A percentile compares a stretch with the other conserved stretches of the same genome.
These are phyloP conservation scores for Rhagophthalmus giganteus DNA, from an alignment of 2,888 invertebrate genomes.

Conservation along the genomic window DNA sequence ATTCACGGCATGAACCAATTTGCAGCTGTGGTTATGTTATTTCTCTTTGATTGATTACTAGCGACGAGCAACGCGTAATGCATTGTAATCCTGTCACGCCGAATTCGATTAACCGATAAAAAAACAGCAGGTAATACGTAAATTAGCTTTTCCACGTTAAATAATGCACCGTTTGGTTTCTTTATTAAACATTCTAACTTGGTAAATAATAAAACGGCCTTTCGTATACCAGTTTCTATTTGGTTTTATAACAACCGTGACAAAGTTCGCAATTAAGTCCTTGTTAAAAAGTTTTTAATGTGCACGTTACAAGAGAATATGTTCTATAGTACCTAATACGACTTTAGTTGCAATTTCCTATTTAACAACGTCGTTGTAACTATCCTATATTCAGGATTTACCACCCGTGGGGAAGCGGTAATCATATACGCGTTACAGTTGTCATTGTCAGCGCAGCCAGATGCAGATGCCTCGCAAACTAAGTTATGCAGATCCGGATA, in stretches of 20 bases:
- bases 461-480: slow-evolving; percentile 38
- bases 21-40: slow-evolving; percentile 37
- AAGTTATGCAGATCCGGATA: slow-evolving; percentile 40
- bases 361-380: slow-evolving; percentile 4
- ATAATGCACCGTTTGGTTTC: not conserved
- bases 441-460: slow-evolving; percentile 43
- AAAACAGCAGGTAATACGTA: slow-evolving; percentile 9
- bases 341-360: slow-evolving; percentile 4
- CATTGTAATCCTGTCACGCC: slow-evolving; percentile 26
- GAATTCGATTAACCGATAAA: slow-evolving; percentile 20
- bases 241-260: too few species aligned
- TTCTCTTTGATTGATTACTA: slow-evolving; percentile 38
- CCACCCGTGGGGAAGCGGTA: slow-evolving; percentile 32
- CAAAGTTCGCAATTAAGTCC: too few species aligned
- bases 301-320: too few species aligned
- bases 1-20: slow-evolving; percentile 39
- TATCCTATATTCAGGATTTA: slow-evolving; percentile 17
- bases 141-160: not conserved
- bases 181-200: not conserved
- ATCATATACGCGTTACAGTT: slow-evolving; percentile 46
- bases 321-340: too few species aligned
- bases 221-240: too few species aligned
- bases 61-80: slow-evolving; percentile 35
- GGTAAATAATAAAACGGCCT: too few species aligned
- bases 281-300: too few species aligned